Evolutionary conservation across 2,797 vertebrate genomes (phyloP).

Genomic region (Menidia menidia): DNA sequence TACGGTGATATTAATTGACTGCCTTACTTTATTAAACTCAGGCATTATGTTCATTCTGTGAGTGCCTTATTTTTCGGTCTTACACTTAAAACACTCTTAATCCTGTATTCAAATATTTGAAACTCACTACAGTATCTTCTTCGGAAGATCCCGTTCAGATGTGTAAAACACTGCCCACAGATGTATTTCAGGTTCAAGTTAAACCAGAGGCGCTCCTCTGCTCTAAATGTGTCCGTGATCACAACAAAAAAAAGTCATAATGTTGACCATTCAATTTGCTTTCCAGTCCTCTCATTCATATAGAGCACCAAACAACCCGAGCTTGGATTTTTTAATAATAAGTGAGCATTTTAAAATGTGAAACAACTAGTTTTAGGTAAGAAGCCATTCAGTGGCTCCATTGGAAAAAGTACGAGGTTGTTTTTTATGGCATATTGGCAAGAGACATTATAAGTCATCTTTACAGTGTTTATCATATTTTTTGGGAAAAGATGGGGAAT

Average conservation of each 20-base stretch:
- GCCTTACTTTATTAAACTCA: not conserved
- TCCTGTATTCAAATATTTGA: not conserved
- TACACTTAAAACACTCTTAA: not conserved
- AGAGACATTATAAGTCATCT: slow-evolving; percentile 9
- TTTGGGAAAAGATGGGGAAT: not conserved
- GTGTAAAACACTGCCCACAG: not conserved
- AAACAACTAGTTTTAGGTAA: not conserved
- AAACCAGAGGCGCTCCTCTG: not conserved
- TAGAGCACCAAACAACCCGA: too few species aligned
- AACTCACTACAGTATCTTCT: not conserved
- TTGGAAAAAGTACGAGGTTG: not conserved
- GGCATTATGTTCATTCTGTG: not conserved
- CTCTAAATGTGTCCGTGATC: not conserved
- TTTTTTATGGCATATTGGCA: not conserved
- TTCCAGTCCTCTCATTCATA: too few species aligned
- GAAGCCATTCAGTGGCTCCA: not conserved
- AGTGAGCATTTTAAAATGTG: not conserved
- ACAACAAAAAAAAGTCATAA: not conserved
- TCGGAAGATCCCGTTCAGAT: not conserved
- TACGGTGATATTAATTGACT: not conserved
- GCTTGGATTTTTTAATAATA: too few species aligned
- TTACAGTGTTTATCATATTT: not conserved
- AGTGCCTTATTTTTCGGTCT: not conserved
- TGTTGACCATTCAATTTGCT: too few species aligned
- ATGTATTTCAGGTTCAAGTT: not conserved